Conservation (phyloP, 37 sponge, comb jelly and placozoan genomes). For the Crambe crambe region DNA sequence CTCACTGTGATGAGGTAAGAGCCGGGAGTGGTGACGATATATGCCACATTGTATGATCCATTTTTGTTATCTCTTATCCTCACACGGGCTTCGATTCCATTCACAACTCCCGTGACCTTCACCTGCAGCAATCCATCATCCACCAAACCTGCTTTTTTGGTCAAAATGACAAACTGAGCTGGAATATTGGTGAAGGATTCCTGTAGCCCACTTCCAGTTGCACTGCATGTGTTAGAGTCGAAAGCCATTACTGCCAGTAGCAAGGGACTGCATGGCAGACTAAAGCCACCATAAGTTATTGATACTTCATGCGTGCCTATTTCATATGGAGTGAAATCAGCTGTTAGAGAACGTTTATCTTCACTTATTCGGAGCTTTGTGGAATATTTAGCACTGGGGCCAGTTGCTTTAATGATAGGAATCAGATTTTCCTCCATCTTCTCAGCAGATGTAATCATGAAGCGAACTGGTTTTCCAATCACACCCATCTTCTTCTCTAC, state of each 20-base stretch:
- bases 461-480: slow-evolving; percentile 58
- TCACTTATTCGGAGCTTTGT: slow-evolving; percentile 6
- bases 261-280: slow-evolving; percentile 44
- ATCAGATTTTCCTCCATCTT: slow-evolving; percentile 3
- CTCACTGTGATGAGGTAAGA: slow-evolving; percentile 62
- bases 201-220: slow-evolving; percentile 64
- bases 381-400: slow-evolving; percentile 50
- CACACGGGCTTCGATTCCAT: slow-evolving; percentile 48
- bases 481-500: slow-evolving; percentile 21
- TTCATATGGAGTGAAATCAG: slow-evolving; percentile 62
- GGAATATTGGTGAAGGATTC: slow-evolving; percentile 57
- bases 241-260: slow-evolving; percentile 24
- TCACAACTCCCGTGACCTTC: slow-evolving; percentile 45
- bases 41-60: slow-evolving; percentile 78
- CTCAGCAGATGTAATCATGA: background rate
- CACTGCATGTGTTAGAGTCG: slow-evolving; percentile 44
- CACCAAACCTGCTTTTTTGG: slow-evolving; percentile 46
- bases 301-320: slow-evolving; percentile 59
- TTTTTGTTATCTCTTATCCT: slow-evolving; percentile 71
- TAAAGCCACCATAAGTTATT: slow-evolving; percentile 51
- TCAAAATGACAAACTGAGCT: slow-evolving; percentile 63
- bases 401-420: slow-evolving; percentile 54
- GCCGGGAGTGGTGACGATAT: slow-evolving; percentile 55
- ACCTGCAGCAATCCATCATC: slow-evolving; percentile 52
- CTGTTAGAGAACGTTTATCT: slow-evolving; percentile 28